Conservation (phyloP, 1,140 invertebrate genomes). For the Saxidomus purpurata region DNA sequence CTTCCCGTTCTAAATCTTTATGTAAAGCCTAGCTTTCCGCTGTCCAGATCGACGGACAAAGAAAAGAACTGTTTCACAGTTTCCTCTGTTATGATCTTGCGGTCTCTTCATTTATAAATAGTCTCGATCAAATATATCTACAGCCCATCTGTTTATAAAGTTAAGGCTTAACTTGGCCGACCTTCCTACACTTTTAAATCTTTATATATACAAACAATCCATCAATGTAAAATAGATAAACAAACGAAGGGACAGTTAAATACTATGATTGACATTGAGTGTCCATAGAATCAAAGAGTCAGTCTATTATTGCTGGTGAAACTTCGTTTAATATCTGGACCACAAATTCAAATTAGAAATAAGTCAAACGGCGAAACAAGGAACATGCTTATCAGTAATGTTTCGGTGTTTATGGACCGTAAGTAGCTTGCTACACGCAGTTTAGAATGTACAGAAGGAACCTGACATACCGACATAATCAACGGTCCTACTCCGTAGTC, state of each 20-base stretch:
- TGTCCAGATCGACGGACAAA: neutral
- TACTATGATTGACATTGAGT: constrained; percentile 5
- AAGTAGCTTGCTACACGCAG: too few species aligned
- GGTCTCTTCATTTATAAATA: neutral
- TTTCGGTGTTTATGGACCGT: too few species aligned
- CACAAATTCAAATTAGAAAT: too few species aligned
- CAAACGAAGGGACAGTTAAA: neutral
- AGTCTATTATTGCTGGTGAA: too few species aligned
- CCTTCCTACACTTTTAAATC: constrained; percentile 10
- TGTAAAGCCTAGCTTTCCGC: too few species aligned
- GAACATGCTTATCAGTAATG: too few species aligned
- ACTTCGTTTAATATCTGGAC: too few species aligned
- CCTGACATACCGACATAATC: too few species aligned
- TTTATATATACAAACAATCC: constrained; percentile 27
- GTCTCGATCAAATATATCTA: neutral
- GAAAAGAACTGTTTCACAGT: neutral
- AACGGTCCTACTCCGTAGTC: too few species aligned
- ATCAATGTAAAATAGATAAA: constrained; percentile 4
- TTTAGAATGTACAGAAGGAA: too few species aligned
- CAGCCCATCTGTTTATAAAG: constrained; percentile 25
- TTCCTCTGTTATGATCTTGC: neutral
- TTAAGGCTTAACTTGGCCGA: constrained; percentile 29
- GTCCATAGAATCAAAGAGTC: neutral
- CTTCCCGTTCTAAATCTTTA: too few species aligned
- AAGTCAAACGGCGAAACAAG: too few species aligned